Base-by-base conservation (phyloP, 2,113 vertebrate genomes). In the Megalops atlanticus region DNA sequence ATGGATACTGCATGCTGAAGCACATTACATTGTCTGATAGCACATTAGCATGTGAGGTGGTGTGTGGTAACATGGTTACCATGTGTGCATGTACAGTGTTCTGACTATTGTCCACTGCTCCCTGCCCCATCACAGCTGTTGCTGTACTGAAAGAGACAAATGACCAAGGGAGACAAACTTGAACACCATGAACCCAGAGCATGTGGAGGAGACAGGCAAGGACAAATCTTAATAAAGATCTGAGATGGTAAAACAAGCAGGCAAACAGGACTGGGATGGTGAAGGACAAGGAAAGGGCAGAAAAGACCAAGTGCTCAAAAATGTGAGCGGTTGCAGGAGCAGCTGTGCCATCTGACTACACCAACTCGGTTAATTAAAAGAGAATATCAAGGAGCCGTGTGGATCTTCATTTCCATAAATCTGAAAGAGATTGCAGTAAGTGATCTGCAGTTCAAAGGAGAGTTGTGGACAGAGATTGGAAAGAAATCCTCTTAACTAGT, bases 391-490 rank as follows among this genome's bases (percentile, higher is more conserved):
- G 74, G n/a, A 35, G 33, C 74, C 6, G 1, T 10, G 18, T 27
- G 16, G 40, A 43, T 39, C 40, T 74, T 43, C 40, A 74, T 74
- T 43, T 74, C 72, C 72, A 74, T 74, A 74, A 74, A 74, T 74
- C 68, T 69, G 31, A 74, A n/a, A 74, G 14, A 40, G 14, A 40
- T 41, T 74, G 12, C 38, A 74, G n/a, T 33, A 27, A 71, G 69
- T 68, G 33, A 38, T 73, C 12, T 73, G 38, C 16, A 73, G 14
- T 74, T 74, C 35, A 43, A 74, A 43, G 21, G 21, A 43, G 8
- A 4, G 40, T 39, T 10, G 41, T 43, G 38, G 18, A 74, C 10
- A 12, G 7, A 36, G 69, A 71, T 1, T 36, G 15, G 36, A 21
- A 74, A 74, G 38, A 74, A 24, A 40, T 41, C 40, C n/a, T 74